phyloP scores from a whole-genome alignment of 35 echinoderm and acorn worm genomes.

The Stichopus chloronotus region DNA sequence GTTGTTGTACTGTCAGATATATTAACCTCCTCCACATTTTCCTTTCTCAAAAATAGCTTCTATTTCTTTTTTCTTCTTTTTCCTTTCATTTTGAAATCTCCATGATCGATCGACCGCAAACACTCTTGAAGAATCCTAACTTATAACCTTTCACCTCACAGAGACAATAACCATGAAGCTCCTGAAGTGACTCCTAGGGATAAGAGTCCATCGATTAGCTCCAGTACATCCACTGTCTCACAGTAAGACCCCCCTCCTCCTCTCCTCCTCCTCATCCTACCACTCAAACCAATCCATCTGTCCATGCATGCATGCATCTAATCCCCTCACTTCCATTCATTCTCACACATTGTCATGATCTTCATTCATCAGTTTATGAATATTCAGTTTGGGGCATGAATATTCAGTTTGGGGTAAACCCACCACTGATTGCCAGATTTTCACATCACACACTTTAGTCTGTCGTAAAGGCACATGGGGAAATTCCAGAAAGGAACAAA shows the following conservation, averaged over 20 bases:
- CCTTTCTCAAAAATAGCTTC: background rate
- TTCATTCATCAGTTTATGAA: background rate
- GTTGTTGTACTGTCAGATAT: background rate
- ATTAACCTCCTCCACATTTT: background rate
- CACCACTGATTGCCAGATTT: too few species aligned
- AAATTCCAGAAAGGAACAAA: too few species aligned
- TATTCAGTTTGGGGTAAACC: too few species aligned
- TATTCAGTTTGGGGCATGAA: background rate
- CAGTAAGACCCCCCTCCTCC: conserved; percentile 64
- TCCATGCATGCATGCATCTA: background rate
- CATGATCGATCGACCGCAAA: too few species aligned
- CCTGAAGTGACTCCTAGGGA: conserved; percentile 69
- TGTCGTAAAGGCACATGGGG: too few species aligned
- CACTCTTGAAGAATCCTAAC: conserved; percentile 3
- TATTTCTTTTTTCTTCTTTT: background rate
- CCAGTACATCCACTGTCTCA: conserved; percentile 84
- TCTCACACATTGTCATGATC: background rate
- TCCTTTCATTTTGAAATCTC: background rate
- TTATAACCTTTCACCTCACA: conserved; percentile 58
- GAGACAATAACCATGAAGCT: conserved; percentile 58
- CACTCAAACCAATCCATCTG: background rate
- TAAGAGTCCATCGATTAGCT: conserved; percentile 87
- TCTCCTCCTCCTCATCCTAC: background rate
- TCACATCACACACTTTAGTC: too few species aligned
- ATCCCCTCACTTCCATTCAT: background rate